Percentiles rank a stretch among this genome's conserved stretches.
Conservation (phyloP, 2,888 invertebrate genomes). For the Andrena praecox region DNA sequence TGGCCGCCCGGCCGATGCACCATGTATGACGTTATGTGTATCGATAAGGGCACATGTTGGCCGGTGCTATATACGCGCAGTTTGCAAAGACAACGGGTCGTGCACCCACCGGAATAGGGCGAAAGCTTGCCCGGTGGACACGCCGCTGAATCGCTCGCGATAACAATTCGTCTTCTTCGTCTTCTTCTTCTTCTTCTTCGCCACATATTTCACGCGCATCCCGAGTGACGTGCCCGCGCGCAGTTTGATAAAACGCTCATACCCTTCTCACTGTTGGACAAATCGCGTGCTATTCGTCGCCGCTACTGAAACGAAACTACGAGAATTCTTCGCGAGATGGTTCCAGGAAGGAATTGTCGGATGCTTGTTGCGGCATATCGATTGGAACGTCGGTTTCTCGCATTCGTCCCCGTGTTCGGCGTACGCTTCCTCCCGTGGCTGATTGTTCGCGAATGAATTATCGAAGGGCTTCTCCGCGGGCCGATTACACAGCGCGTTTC, state of each 20-base stretch:
- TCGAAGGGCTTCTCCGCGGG: background rate
- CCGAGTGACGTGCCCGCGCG: constrained; percentile 2
- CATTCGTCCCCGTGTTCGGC: background rate
- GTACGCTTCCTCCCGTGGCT: background rate
- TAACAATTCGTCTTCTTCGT: constrained; percentile 13
- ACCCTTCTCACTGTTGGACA: background rate
- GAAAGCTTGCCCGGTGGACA: background rate
- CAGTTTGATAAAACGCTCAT: background rate
- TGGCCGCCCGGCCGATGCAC: constrained; percentile 22
- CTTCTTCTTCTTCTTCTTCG: background rate
- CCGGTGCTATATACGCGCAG: background rate
- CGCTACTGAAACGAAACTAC: background rate
- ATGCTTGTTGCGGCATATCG: background rate
- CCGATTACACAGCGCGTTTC: constrained; percentile 26
- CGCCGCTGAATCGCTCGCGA: background rate
- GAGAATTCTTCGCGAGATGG: background rate
- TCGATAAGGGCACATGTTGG: constrained; percentile 30
- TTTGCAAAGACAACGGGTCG: constrained; percentile 22
- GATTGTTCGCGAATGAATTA: constrained; percentile 16
- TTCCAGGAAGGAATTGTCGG: background rate
- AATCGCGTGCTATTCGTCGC: background rate
- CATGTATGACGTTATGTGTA: constrained; percentile 32
- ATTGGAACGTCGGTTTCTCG: background rate
- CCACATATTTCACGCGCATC: constrained; percentile 5
- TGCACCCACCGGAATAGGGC: background rate